These are phyloP conservation scores for Synergus itoensis DNA, from an alignment of 2,888 invertebrate genomes.

Conservation along the genomic window DNA sequence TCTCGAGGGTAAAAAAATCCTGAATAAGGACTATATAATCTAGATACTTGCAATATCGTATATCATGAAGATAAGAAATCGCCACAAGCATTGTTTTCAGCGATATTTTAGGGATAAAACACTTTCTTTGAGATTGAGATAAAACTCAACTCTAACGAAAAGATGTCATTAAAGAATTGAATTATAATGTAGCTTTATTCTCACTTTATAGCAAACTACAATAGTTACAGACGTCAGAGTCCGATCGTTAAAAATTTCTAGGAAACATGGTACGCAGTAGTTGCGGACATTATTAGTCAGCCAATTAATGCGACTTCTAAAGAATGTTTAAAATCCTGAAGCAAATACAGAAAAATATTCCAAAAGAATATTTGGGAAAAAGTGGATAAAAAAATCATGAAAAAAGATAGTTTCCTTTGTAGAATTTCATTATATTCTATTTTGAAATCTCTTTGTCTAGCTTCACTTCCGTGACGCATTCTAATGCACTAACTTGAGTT, in stretches of 20 bases:
- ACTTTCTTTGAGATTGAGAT: no score
- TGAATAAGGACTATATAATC: background rate
- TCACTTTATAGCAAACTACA: background rate
- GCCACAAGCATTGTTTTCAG: background rate
- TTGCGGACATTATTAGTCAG: background rate
- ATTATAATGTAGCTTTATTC: no score
- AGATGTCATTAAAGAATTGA: no score
- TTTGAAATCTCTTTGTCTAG: constrained; percentile 27
- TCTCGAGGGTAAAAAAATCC: background rate
- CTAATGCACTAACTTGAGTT: constrained; percentile 32
- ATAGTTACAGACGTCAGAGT: background rate
- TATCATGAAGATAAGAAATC: background rate
- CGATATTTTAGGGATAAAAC: no score
- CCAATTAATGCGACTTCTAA: background rate
- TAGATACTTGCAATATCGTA: background rate
- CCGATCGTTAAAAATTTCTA: background rate
- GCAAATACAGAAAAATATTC: no score
- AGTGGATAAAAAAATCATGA: background rate
- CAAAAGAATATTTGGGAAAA: no score
- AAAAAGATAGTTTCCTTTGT: background rate
- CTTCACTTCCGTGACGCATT: constrained; percentile 24
- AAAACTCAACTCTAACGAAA: no score
- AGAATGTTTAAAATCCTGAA: no score
- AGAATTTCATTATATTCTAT: background rate
- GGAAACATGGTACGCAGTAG: background rate